phyloP scores from a whole-genome alignment of 2,113 vertebrate genomes.

The Girardinichthys multiradiatus region DNA sequence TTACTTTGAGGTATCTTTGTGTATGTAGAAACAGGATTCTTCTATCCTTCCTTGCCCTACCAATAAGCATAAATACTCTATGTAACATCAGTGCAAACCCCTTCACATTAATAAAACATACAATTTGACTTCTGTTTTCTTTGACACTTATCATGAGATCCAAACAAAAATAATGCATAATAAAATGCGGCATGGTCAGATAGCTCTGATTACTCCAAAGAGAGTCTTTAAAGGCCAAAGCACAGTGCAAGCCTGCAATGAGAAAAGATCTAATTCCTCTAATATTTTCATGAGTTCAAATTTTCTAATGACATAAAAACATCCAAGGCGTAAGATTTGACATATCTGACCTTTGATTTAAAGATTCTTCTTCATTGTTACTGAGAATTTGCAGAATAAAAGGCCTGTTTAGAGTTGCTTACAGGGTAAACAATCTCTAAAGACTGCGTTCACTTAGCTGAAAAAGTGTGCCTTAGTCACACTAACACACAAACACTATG shows the following conservation, averaged over 20 bases:
- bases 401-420: not conserved
- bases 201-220: slow-evolving; percentile 3
- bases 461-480: slow-evolving; percentile 8
- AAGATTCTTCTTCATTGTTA: not conserved
- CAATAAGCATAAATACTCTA: not conserved
- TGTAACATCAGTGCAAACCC: not conserved
- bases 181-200: slow-evolving; percentile 2
- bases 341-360: slow-evolving; percentile 2
- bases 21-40: not conserved
- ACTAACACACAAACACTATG: not conserved
- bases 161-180: slow-evolving; percentile 12
- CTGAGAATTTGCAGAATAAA: not conserved
- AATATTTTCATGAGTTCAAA: not conserved
- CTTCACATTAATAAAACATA: not conserved
- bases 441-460: not conserved
- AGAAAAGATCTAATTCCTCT: not conserved
- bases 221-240: slow-evolving; percentile 5
- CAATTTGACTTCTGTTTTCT: not conserved
- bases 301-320: not conserved
- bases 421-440: not conserved
- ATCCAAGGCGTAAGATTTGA: not conserved
- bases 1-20: not conserved
- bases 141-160: slow-evolving; percentile 9
- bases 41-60: not conserved
- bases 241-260: not conserved